Base-by-base conservation (phyloP, 2,888 invertebrate genomes). In the Leistus spinibarbis region DNA sequence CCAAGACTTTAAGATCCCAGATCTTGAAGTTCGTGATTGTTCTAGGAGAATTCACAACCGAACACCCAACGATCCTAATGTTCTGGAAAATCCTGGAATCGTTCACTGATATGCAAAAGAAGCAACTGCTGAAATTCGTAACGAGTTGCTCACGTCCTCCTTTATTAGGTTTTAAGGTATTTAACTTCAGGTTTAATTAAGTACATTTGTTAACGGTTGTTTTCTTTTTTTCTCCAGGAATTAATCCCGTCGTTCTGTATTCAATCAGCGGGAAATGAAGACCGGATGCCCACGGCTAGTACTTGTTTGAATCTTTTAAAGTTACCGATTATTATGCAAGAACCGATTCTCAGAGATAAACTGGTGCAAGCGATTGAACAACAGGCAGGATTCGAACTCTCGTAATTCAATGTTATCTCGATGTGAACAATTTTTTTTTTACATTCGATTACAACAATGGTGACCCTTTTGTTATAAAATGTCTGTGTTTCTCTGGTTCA, bases 271-370 rank as follows among this genome's bases (percentile, higher is more conserved):
- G 98, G 97, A 10, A 91, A 91, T 65, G 92, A 95, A 79, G 95
- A 97, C 84, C 91, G 98, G 13, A 90, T 99, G 82, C 99, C 99
- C 0, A 97, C 98, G 10, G 96, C 99, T 7, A 97, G 97, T 85
- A 99, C 99, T 3, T 99, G 99, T 84, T 96, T 99, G 93, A 99
- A 99, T 88, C 89, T 99, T 77, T 88, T 99, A 77, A 99, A 99
- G 87, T 89, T 99, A 80, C 99, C 99, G 0, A 94, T 97, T 82
- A 96, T 97, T 84, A 89, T 89, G 77, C 92, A 93, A 66, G 92
- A 94, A 80, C 90, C 91, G 73, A 88, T 91, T 72, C 87, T 99
- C 81, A 89, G 91, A 54, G 92, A 93, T 80, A 97, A 97, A 85
- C 88, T 99, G 74, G 86, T 96, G 9, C 96, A 97, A 83, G 98